Evolutionary conservation across 2,797 vertebrate species (phyloP).

Genomic region (Erpetoichthys calabaricus): DNA sequence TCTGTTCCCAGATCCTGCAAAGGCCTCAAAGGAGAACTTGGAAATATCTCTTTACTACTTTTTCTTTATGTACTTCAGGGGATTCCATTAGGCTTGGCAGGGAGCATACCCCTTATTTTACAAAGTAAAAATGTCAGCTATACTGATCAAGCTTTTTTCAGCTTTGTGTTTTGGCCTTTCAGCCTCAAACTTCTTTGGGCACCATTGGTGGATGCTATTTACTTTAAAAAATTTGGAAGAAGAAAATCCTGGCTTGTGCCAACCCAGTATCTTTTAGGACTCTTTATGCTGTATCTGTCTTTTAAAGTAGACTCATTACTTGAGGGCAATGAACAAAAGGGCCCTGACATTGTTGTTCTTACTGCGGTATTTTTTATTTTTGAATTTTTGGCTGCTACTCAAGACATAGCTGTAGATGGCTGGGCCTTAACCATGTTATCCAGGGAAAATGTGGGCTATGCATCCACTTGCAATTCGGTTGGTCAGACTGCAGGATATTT

Average conservation of each 20-base stretch:
- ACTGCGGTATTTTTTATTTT: conserved; percentile 87
- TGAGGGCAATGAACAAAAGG: conserved; percentile 39
- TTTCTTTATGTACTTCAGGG: conserved; percentile 93
- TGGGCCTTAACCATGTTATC: conserved; percentile 97
- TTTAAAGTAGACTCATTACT: conserved; percentile 63
- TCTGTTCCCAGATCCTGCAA: conserved; percentile 9
- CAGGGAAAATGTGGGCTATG: conserved; percentile 87
- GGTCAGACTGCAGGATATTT: conserved; percentile 96
- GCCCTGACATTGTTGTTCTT: conserved; percentile 64
- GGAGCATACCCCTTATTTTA: conserved; percentile 86
- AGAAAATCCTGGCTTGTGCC: conserved; percentile 96
- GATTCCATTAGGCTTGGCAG: conserved; percentile 87
- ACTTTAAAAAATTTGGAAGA: conserved; percentile 72
- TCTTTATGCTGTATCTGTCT: conserved; percentile 91
- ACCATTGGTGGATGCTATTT: conserved; percentile 83
- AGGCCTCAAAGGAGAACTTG: conserved; percentile 56
- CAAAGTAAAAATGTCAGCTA: conserved; percentile 87
- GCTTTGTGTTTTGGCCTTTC: conserved; percentile 97
- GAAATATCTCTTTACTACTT: conserved; percentile 74
- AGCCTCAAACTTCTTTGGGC: conserved; percentile 94
- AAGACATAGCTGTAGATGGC: conserved; percentile 93
- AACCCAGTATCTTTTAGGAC: conserved; percentile 83
- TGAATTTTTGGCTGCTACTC: conserved; percentile 89
- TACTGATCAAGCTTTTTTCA: conserved; percentile 91
- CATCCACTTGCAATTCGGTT: conserved; percentile 95